Evolutionary conservation across 1,140 invertebrate genomes (phyloP).

Genomic region (Arion vulgaris): DNA sequence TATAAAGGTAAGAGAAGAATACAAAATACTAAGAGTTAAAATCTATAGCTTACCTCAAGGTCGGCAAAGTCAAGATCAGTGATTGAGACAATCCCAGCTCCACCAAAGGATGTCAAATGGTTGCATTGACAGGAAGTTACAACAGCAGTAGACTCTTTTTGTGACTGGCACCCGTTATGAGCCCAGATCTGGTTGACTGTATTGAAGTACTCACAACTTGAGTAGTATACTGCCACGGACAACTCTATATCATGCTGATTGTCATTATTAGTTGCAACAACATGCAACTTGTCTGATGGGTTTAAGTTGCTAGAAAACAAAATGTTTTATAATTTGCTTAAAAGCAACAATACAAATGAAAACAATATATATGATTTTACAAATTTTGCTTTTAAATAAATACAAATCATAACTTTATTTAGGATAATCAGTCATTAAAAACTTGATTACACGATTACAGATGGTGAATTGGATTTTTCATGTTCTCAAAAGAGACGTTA

Average conservation of each 20-base stretch:
- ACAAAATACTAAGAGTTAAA: too few relatives aligned
- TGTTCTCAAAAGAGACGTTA: too few relatives aligned
- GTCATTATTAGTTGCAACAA: conserved; percentile 50
- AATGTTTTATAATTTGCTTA: too few relatives aligned
- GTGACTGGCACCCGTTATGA: conserved; percentile 53
- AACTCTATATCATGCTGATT: conserved; percentile 47
- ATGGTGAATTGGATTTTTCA: too few relatives aligned
- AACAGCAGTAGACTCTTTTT: conserved; percentile 48
- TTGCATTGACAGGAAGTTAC: conserved; percentile 59
- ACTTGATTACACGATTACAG: too few relatives aligned
- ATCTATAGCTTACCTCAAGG: conserved; percentile 53
- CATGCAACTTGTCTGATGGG: conserved; percentile 15
- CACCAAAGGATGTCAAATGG: conserved; percentile 67
- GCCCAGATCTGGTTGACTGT: conserved; percentile 46
- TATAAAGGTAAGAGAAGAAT: too few relatives aligned
- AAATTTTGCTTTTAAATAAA: too few relatives aligned
- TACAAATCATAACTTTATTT: too few relatives aligned
- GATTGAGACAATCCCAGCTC: conserved; percentile 58
- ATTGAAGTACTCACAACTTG: conserved; percentile 60
- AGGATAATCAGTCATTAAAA: too few relatives aligned
- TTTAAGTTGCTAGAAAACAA: neutral
- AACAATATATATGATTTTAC: too few relatives aligned
- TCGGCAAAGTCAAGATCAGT: conserved; percentile 60
- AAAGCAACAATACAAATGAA: too few relatives aligned
- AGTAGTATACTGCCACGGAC: conserved; percentile 49